Base-by-base conservation (phyloP, 2,797 vertebrate species). In the Premnoplex brunnescens region DNA sequence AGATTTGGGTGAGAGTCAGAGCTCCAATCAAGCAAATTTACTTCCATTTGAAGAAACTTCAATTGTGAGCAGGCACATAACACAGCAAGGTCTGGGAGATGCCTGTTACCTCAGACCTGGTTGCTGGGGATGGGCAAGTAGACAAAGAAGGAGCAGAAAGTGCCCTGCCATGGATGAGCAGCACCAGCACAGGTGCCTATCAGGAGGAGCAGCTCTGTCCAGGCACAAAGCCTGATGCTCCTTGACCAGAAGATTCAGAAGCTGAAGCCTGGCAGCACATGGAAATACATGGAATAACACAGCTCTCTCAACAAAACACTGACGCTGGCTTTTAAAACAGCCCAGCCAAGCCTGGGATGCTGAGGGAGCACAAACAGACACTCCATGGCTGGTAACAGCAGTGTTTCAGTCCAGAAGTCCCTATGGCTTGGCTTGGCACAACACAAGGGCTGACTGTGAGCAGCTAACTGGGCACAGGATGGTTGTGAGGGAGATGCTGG, bases 381-480 rank as follows among this genome's bases (percentile, higher is more conserved):
- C 48, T 24, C 32, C 23, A 18, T 17, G 51, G 34, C 49, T 44
- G 34, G 32, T 39, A 52, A 68, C 17, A 64, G 71, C 14, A 68
- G 10, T 2, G 8, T 22, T 34, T 74, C 0, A 0, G 58, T 39
- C 41, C 56, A 44, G 9, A 51, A 52, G 16, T 54, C 51, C 28
- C n/a, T 64, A 32, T 15, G 69, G 41, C 76, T 46, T 54, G 21
- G 41, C 37, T 28, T 18, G 37, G 46, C 32, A 54, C 30, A 69
- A 24, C 43, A 54, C 13, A 52, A 64, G 23, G 66, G 30, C 71
- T 55, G 86, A 34, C 58, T 64, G 16, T 0, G 0, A 58, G 54
- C 79, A 91, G 62, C 21, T 27, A 67, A 44, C 44, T 22, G 34
- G 15, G 59, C 64, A 80, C 16, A 30, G 43, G 24, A 46, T 4